A percentile compares a stretch with the other conserved stretches of the same genome.
Evolutionary conservation across 2,888 invertebrate species (phyloP).

Genomic region (Noctua fimbriata): DNA sequence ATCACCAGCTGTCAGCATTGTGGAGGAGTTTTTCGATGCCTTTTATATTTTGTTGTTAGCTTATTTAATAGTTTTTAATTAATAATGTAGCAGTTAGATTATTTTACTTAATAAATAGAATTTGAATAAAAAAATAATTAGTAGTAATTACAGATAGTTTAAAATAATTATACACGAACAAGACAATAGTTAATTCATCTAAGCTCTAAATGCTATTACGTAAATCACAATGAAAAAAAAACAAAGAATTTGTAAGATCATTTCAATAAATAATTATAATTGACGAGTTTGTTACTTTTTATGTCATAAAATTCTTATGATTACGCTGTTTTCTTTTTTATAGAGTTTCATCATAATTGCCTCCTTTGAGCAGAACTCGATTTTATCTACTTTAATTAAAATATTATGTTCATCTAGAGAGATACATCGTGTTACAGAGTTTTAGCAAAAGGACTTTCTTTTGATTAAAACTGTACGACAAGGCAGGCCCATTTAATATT

Average conservation of each 20-base stretch:
- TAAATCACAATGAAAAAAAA: not conserved
- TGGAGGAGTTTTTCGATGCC: too few relatives aligned
- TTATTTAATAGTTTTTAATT: too few relatives aligned
- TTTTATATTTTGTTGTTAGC: too few relatives aligned
- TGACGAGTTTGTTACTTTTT: not conserved
- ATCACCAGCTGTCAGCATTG: too few relatives aligned
- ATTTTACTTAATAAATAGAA: too few relatives aligned
- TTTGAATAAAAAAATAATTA: too few relatives aligned
- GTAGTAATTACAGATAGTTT: not conserved
- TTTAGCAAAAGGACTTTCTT: not conserved
- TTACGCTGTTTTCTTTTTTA: not conserved
- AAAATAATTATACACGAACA: not conserved
- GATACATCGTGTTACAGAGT: not conserved
- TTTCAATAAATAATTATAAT: not conserved
- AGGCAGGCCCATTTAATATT: too few relatives aligned
- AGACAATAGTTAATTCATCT: not conserved
- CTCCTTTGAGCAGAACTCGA: not conserved
- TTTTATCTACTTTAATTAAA: not conserved
- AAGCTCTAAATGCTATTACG: not conserved
- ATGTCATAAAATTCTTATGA: not conserved
- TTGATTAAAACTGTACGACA: not conserved
- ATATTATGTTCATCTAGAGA: not conserved
- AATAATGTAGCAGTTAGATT: too few relatives aligned
- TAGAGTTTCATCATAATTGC: not conserved
- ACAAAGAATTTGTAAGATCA: not conserved